phyloP scores from a whole-genome alignment of 2,888 invertebrate genomes.

The Teleogryllus oceanicus region DNA sequence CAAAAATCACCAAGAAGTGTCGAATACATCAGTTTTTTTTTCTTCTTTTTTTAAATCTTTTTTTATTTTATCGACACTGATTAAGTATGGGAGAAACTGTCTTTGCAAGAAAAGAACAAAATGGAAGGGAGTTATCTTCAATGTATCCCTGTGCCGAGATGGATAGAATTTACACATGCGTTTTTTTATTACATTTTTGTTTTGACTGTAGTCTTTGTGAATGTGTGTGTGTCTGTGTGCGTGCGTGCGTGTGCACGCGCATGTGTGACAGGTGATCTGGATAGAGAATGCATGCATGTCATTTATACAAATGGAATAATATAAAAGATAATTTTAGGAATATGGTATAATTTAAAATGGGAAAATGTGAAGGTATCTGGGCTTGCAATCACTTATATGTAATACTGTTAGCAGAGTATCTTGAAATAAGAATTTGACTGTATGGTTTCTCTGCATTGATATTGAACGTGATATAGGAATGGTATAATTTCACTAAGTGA shows the following conservation, averaged over 20 bases:
- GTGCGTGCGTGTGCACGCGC: not conserved
- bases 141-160: slow-evolving; percentile 11
- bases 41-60: too few species aligned
- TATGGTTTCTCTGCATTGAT: not conserved
- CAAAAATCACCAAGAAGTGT: not conserved
- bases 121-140: slow-evolving; percentile 11
- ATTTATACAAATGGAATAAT: slow-evolving; percentile 3
- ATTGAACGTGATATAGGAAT: not conserved
- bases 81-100: slow-evolving; percentile 19
- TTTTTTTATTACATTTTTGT: slow-evolving; percentile 24
- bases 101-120: slow-evolving; percentile 19
- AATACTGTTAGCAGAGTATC: slow-evolving; percentile 21
- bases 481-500: not conserved
- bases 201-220: not conserved
- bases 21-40: slow-evolving; percentile 6
- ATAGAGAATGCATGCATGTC: slow-evolving; percentile 23
- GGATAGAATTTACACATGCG: slow-evolving; percentile 22
- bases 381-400: slow-evolving; percentile 18
- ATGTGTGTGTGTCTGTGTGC: slow-evolving; percentile 19
- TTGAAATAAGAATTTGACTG: slow-evolving; percentile 20
- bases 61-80: not conserved
- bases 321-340: slow-evolving; percentile 3
- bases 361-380: slow-evolving; percentile 12
- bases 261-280: not conserved
- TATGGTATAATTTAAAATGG: not conserved